Percentiles rank a stretch among this genome's conserved stretches.
These are phyloP conservation scores for Oceanodroma tethys DNA, from an alignment of 2,113 vertebrate genomes.

Conservation along the genomic window DNA sequence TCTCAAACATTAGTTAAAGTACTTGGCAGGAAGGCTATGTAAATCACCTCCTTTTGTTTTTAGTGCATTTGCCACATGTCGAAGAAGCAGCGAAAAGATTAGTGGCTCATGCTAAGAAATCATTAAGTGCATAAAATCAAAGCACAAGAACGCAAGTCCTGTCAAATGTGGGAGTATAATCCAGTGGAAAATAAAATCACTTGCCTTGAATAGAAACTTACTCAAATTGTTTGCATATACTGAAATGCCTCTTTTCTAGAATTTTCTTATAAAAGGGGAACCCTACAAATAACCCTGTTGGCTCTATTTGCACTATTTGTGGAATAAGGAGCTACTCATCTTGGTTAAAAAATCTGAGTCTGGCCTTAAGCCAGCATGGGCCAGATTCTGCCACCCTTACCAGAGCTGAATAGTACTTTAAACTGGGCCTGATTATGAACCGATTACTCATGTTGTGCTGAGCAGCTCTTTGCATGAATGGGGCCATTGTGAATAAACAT, in stretches of 20 bases:
- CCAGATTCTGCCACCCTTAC: constrained; percentile 34
- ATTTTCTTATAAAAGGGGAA: neutral
- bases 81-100: neutral
- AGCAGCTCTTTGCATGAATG: constrained; percentile 26
- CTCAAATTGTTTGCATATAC: neutral
- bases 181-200: neutral
- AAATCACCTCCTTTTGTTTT: constrained; percentile 37
- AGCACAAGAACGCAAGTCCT: neutral
- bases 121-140: neutral
- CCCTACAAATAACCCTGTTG: neutral
- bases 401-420: constrained; percentile 24
- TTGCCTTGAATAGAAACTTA: neutral
- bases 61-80: constrained; percentile 22
- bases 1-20: neutral
- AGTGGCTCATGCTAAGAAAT: neutral
- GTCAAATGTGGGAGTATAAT: neutral
- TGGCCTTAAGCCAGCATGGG: neutral
- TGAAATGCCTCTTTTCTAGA: neutral
- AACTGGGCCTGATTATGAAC: constrained; percentile 39
- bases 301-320: neutral
- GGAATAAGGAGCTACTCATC: constrained; percentile 47
- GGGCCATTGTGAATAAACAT: constrained; percentile 53
- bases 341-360: neutral
- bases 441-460: constrained; percentile 38
- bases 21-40: constrained; percentile 9